Evolutionary conservation across 1,140 invertebrate species (phyloP), one percentile per base, ranked within the genome.

Genomic region (Polyergus mexicanus): DNA sequence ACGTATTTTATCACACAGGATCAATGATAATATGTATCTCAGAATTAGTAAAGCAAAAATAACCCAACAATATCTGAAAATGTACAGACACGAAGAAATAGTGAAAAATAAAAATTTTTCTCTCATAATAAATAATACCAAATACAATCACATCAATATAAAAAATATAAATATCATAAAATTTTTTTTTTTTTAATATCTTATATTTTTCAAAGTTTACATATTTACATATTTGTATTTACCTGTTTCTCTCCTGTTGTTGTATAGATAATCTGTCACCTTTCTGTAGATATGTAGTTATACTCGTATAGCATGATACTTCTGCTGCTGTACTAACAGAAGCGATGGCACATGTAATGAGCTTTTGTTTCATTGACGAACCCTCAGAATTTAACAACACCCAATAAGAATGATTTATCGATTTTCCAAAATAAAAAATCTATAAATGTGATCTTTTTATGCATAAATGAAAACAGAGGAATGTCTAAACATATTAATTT

Each of bases 361-460:
- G 76, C 41, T 91, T 93, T 80, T 91, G 86, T 5, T 92, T 86
- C 0, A 32, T 84, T 2, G 92, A 93, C 2, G 91, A 69, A 54
- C 93, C 92, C 69, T 94, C 92, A 10, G 93, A 93, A 51, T 65
- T 93, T 72, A 94, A 72, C 41, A 95, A 56, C 75, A 94, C 90
- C 93, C 93, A 94, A 69, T 94, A 95, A 0, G 94, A 94, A 88
- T 93, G 92, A 84, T 92, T 91, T 0, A 81, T 91, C 41, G 85
- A 87, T 32, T 94, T 89, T 3, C 93, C 93, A 68, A 92, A 92
- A 80, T 95, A 95, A 86, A 92, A 94, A 78, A 95, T 94, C 94
- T 95, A 71, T 22, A 80, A 85, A 47, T 16, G 28, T 19, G 54
- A 11, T 68, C 0, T 19, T 28, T 60, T 25, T 13, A n/a, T 25